phyloP scores from a whole-genome alignment of 2,888 invertebrate genomes.

The Leptinotarsa rubiginosa region DNA sequence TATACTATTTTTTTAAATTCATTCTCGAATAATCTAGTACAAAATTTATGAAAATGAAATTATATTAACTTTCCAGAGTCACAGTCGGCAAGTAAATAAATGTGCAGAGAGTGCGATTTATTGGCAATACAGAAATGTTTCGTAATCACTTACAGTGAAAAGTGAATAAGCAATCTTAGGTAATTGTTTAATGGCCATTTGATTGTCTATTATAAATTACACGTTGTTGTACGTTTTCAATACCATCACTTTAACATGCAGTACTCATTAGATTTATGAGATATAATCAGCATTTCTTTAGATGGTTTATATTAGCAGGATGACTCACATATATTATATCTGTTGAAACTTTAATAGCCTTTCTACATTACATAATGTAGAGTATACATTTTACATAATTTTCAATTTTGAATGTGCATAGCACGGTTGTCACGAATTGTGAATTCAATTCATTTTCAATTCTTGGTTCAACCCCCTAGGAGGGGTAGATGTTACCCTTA shows the following conservation, averaged over 20 bases:
- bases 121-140: neutral
- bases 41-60: no score
- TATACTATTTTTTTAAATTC: no score
- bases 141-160: slow-evolving; percentile 2
- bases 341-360: slow-evolving; percentile 5
- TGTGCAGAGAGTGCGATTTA: neutral
- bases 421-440: no score
- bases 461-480: no score
- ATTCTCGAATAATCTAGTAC: no score
- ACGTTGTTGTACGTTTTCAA: slow-evolving; percentile 2
- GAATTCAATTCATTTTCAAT: no score
- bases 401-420: neutral
- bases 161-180: neutral
- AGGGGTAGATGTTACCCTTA: no score
- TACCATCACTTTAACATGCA: neutral
- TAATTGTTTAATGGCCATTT: slow-evolving; percentile 10
- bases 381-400: neutral
- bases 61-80: neutral
- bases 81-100: neutral
- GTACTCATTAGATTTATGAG: slow-evolving; percentile 1
- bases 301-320: neutral
- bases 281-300: neutral
- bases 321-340: neutral
- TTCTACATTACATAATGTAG: neutral
- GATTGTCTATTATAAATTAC: slow-evolving; percentile 16